A percentile compares a stretch with the other conserved stretches of the same genome.
Evolutionary conservation across 2,797 vertebrate species (phyloP).

Genomic region (Halcyon badia): DNA sequence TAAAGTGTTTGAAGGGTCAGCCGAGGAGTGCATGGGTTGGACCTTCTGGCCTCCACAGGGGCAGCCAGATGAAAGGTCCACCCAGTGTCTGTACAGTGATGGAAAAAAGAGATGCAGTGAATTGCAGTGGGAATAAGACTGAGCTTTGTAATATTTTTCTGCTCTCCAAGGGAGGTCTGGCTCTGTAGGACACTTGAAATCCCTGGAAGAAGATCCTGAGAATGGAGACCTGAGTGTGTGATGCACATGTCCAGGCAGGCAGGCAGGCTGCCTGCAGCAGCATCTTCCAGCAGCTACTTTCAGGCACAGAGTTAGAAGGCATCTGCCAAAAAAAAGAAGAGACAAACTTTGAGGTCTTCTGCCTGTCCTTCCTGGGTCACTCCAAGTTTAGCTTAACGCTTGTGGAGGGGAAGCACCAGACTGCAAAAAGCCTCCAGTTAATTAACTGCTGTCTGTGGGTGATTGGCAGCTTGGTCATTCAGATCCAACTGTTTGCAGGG

Average conservation of each 20-base stretch:
- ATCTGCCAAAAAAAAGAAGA: background rate
- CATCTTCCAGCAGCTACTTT: background rate
- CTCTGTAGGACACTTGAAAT: background rate
- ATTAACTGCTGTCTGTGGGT: background rate
- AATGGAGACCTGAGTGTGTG: accelerated
- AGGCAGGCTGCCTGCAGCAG: background rate
- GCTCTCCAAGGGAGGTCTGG: background rate
- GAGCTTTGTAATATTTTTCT: background rate
- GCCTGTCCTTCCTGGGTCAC: background rate
- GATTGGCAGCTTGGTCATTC: background rate
- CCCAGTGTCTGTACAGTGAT: background rate
- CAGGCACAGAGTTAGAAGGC: accelerated
- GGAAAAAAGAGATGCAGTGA: background rate
- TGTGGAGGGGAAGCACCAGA: background rate
- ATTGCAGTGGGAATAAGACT: background rate
- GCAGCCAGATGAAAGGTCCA: background rate
- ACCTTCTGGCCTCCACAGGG: background rate
- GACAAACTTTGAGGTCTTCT: background rate
- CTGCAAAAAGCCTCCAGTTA: background rate
- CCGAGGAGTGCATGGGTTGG: background rate
- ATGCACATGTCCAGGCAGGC: accelerated
- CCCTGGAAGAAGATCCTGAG: background rate
- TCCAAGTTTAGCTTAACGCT: background rate
- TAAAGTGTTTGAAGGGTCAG: background rate
- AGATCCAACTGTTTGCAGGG: background rate